phyloP scores from a whole-genome alignment of 1,140 invertebrate genomes.

The Macrotrachela quadricornifera region DNA sequence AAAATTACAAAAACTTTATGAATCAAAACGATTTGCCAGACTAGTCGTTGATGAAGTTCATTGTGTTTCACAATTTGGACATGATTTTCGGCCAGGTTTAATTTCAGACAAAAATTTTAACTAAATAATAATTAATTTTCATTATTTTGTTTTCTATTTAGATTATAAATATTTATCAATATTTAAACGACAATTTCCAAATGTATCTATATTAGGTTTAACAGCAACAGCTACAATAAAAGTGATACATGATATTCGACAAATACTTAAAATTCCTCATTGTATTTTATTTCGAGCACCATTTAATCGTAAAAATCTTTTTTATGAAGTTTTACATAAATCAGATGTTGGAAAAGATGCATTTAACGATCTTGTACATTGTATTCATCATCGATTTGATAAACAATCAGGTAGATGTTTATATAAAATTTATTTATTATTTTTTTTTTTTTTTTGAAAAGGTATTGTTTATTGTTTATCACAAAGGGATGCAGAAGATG shows the following conservation, averaged over 20 bases:
- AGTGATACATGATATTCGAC: slow-evolving; percentile 59
- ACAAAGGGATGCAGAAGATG: slow-evolving; percentile 43
- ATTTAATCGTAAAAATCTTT: slow-evolving; percentile 73
- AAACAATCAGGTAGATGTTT: slow-evolving; percentile 17
- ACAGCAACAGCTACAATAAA: slow-evolving; percentile 68
- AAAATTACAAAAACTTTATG: slow-evolving; percentile 28
- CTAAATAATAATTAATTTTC: slow-evolving; percentile 6
- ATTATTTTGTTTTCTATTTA: slow-evolving; percentile 25
- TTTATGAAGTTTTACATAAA: slow-evolving; percentile 49
- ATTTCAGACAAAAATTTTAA: slow-evolving; percentile 58
- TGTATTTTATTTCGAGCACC: slow-evolving; percentile 58
- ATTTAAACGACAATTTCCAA: slow-evolving; percentile 56
- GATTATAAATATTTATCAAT: slow-evolving; percentile 74
- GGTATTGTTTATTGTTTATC: slow-evolving; percentile 59
- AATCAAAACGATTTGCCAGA: slow-evolving; percentile 4
- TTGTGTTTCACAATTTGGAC: slow-evolving; percentile 91
- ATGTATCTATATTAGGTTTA: slow-evolving; percentile 63
- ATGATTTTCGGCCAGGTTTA: slow-evolving; percentile 86
- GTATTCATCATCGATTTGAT: slow-evolving; percentile 19
- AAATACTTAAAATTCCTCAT: slow-evolving; percentile 52
- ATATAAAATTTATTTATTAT: too few relatives aligned
- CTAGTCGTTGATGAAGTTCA: slow-evolving; percentile 88
- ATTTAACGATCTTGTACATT: slow-evolving; percentile 19
- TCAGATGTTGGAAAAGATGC: slow-evolving; percentile 30
- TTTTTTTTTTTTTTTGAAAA: too few relatives aligned